phyloP scores from a whole-genome alignment of 2,113 vertebrate species.

The Beaufortia kweichowensis region DNA sequence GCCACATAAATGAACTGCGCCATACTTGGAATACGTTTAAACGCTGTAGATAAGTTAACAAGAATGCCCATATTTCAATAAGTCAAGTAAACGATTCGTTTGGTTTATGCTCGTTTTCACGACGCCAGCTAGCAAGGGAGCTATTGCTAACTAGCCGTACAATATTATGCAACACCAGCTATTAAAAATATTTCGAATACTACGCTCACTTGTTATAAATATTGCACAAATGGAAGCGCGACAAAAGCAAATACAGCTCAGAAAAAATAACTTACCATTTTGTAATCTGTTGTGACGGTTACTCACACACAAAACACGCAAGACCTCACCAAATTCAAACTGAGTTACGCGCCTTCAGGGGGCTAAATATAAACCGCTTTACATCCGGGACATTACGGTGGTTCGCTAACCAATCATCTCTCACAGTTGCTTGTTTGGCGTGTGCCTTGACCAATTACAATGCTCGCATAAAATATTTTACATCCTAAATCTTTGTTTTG shows the following conservation, averaged over 20 bases:
- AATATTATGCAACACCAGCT: background rate
- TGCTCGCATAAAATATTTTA: no score
- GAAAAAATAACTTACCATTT: conserved; percentile 37
- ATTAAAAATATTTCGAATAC: background rate
- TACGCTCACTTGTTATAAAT: background rate
- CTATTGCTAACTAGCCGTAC: conserved; percentile 1
- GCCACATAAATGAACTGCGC: background rate
- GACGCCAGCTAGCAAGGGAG: background rate
- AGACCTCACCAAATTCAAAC: conserved; percentile 44
- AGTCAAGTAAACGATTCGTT: background rate
- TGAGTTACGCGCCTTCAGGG: conserved; percentile 54
- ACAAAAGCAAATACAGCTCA: background rate
- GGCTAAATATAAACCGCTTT: conserved; percentile 23
- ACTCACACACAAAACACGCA: background rate
- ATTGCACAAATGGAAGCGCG: accelerated
- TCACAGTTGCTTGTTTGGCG: background rate
- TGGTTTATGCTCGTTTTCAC: background rate
- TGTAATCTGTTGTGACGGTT: background rate
- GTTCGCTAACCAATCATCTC: conserved; percentile 36
- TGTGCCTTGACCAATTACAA: background rate
- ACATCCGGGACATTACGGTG: conserved; percentile 47
- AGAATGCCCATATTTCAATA: no score
- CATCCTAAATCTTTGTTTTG: no score
- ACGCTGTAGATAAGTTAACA: background rate
- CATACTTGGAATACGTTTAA: background rate